Evolutionary conservation across 64 coral and sea anemone genomes (phyloP).

Genomic region (Hydrozoanthus tunicans): DNA sequence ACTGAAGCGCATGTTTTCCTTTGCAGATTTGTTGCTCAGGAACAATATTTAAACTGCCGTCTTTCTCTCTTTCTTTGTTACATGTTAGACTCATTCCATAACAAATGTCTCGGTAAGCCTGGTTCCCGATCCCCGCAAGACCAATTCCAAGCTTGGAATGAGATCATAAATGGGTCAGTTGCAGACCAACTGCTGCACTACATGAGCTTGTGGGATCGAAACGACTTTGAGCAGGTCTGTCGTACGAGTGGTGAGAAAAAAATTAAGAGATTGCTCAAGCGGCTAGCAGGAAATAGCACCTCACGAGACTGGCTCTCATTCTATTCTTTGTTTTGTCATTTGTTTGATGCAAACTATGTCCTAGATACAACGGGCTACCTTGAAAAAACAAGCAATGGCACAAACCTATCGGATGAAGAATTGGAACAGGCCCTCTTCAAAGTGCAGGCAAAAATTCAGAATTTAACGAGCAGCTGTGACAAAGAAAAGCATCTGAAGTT

Average conservation of each 20-base stretch:
- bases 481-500: not conserved
- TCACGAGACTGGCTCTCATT: not conserved
- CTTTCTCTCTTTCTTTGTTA: conserved; percentile 31
- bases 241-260: too few species aligned
- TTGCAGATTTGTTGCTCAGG: not conserved
- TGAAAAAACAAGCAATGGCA: not conserved
- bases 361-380: not conserved
- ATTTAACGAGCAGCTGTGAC: not conserved
- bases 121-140: too few species aligned
- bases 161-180: not conserved
- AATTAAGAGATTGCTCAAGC: not conserved
- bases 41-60: not conserved
- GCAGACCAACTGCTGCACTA: not conserved
- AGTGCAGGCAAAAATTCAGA: not conserved
- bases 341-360: conserved; percentile 20
- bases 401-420: not conserved
- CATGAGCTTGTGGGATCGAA: not conserved
- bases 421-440: not conserved
- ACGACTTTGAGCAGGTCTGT: not conserved
- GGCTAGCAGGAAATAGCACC: not conserved
- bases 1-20: not conserved
- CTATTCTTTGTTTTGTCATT: conserved; percentile 10
- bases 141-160: not conserved
- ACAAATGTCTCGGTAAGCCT: too few species aligned
- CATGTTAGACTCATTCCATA: conserved; percentile 2